Percentiles rank a stretch among this genome's conserved stretches.
Conservation (phyloP, 2,113 vertebrate genomes). For the Callithrix jacchus region DNA sequence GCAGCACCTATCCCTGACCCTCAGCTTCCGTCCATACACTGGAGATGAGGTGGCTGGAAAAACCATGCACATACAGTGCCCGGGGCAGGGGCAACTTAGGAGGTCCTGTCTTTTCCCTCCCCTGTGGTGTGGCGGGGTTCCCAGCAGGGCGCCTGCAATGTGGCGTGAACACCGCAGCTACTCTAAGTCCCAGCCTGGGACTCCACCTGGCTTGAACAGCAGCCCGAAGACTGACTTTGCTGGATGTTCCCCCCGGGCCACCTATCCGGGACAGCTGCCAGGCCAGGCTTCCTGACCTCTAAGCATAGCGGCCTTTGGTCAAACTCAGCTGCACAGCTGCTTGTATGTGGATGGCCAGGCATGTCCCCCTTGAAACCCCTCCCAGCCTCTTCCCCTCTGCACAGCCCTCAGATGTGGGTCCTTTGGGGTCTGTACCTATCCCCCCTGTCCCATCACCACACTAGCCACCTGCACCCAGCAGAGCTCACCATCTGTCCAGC, state of each 20-base stretch:
- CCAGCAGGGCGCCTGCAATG: rapidly evolving
- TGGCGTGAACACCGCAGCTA: neutral
- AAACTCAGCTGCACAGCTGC: neutral
- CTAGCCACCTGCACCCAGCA: rapidly evolving
- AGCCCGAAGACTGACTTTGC: neutral
- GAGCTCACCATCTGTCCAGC: rapidly evolving
- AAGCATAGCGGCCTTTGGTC: rapidly evolving
- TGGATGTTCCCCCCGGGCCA: neutral
- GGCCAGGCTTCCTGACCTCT: neutral
- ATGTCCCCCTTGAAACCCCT: no score
- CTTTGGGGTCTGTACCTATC: neutral
- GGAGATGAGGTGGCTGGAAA: rapidly evolving
- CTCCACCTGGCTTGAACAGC: neutral
- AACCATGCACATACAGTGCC: neutral
- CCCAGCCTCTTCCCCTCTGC: no score
- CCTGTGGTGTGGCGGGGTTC: neutral
- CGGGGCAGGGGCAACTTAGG: no score
- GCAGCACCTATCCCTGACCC: neutral
- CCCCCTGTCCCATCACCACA: rapidly evolving
- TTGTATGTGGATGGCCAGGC: neutral
- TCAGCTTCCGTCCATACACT: rapidly evolving
- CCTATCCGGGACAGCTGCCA: neutral
- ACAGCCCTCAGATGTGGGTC: neutral
- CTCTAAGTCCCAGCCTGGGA: neutral
- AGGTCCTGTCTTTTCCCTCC: neutral